These are phyloP conservation scores for Agrochola circellaris DNA, from an alignment of 2,888 invertebrate species.

Conservation along the genomic window DNA sequence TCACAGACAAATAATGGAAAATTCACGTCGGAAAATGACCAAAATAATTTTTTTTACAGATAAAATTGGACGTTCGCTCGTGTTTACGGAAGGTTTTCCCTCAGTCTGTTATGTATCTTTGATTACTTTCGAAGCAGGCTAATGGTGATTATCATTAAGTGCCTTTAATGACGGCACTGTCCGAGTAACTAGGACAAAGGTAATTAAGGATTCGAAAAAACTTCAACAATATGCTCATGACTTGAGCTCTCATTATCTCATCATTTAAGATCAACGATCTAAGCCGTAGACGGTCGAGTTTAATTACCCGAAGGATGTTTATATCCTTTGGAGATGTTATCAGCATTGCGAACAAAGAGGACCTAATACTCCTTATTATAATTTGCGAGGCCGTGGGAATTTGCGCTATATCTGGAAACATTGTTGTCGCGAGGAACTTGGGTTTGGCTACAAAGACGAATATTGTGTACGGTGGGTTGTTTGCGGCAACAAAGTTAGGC, in stretches of 20 bases:
- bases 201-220: conserved; percentile 32
- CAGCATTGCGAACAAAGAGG: conserved; percentile 49
- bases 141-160: conserved; percentile 52
- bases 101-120: conserved; percentile 34
- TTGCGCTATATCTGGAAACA: conserved; percentile 48
- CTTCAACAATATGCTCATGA: conserved; percentile 3
- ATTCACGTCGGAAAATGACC: not conserved
- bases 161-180: conserved; percentile 15
- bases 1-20: conserved; percentile 11
- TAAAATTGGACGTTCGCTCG: conserved; percentile 12
- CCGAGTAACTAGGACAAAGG: conserved; percentile 27
- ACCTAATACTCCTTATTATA: conserved; percentile 40
- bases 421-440: conserved; percentile 41
- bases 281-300: conserved; percentile 40
- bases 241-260: conserved; percentile 41
- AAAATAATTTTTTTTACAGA: not conserved
- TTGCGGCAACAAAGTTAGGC: conserved; percentile 15
- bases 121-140: conserved; percentile 43
- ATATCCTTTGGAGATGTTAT: conserved; percentile 58
- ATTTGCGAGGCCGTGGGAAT: conserved; percentile 52
- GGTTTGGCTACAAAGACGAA: conserved; percentile 28
- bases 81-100: conserved; percentile 20
- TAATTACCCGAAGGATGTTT: conserved; percentile 51
- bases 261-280: conserved; percentile 40
- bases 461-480: conserved; percentile 5